Evolutionary conservation across 2,888 invertebrate species (phyloP).

Genomic region (Luperina nickerlii): DNA sequence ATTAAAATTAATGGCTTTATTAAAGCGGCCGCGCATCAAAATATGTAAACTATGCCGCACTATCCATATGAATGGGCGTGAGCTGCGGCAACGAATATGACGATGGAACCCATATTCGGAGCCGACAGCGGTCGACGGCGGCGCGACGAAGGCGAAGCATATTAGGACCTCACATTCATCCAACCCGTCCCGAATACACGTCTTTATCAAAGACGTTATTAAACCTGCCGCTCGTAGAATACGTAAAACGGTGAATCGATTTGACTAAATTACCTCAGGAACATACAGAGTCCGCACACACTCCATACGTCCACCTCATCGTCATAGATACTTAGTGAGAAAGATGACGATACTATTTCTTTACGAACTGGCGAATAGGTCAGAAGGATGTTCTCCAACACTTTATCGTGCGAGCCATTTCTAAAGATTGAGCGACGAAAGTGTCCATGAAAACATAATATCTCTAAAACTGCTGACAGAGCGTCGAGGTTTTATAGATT

Average conservation of each 20-base stretch:
- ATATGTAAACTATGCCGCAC: conserved; percentile 85
- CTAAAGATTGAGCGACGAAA: conserved; percentile 69
- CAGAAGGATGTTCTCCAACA: conserved; percentile 60
- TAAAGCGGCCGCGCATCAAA: conserved; percentile 79
- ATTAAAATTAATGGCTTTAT: conserved; percentile 86
- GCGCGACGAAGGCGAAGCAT: conserved; percentile 78
- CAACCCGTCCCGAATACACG: conserved; percentile 80
- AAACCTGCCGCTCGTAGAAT: conserved; percentile 82
- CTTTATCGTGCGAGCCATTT: conserved; percentile 63
- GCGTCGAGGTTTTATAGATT: conserved; percentile 69
- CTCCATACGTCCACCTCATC: conserved; percentile 52
- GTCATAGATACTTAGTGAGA: conserved; percentile 30
- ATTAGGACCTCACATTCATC: conserved; percentile 84
- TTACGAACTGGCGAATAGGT: conserved; percentile 43
- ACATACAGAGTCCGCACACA: conserved; percentile 57
- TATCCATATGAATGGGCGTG: conserved; percentile 82
- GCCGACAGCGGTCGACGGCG: conserved; percentile 83
- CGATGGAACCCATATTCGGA: conserved; percentile 79
- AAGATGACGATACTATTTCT: conserved; percentile 49
- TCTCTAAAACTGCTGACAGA: conserved; percentile 74
- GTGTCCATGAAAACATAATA: conserved; percentile 74
- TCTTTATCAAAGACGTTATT: conserved; percentile 87
- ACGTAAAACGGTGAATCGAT: conserved; percentile 78
- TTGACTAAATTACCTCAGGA: conserved; percentile 76
- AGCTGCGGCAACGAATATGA: conserved; percentile 82